Evolutionary conservation across 2,113 vertebrate species (phyloP).

Genomic region (Microtus montanus): DNA sequence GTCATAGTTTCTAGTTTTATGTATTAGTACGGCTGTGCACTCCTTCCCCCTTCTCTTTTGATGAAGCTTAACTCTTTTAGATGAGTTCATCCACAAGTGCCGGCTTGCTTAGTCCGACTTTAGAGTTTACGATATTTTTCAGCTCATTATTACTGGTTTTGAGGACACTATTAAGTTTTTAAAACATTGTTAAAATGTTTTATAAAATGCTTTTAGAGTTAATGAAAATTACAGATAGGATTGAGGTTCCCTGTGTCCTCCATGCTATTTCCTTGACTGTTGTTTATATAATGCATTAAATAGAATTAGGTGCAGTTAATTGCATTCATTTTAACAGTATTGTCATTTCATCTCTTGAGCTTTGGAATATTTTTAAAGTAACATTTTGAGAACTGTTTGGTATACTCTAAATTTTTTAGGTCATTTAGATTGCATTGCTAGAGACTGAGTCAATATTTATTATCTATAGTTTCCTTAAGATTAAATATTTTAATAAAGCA

Average conservation of each 20-base stretch:
- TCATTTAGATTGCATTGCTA: slow-evolving; percentile 24
- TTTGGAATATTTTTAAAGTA: slow-evolving; percentile 41
- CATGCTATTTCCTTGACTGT: background rate
- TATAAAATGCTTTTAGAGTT: slow-evolving; percentile 10
- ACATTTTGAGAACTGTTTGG: background rate
- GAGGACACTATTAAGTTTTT: background rate
- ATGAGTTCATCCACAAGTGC: background rate
- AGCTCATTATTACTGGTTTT: background rate
- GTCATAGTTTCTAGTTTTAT: background rate
- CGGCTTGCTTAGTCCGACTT: background rate
- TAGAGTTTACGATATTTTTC: background rate
- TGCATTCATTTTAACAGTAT: background rate
- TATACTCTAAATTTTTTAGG: background rate
- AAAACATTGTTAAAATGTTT: slow-evolving; percentile 15
- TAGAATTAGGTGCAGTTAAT: background rate
- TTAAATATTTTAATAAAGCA: background rate
- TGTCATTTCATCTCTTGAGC: background rate
- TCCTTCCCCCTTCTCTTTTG: background rate
- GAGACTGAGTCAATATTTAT: background rate
- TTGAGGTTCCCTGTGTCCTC: background rate
- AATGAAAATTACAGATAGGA: background rate
- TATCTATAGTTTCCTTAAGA: background rate
- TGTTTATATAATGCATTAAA: background rate
- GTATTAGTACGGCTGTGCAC: background rate
- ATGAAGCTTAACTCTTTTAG: background rate